Evolutionary conservation across 2,797 vertebrate genomes (phyloP).

Genomic region (Alectoris magna): DNA sequence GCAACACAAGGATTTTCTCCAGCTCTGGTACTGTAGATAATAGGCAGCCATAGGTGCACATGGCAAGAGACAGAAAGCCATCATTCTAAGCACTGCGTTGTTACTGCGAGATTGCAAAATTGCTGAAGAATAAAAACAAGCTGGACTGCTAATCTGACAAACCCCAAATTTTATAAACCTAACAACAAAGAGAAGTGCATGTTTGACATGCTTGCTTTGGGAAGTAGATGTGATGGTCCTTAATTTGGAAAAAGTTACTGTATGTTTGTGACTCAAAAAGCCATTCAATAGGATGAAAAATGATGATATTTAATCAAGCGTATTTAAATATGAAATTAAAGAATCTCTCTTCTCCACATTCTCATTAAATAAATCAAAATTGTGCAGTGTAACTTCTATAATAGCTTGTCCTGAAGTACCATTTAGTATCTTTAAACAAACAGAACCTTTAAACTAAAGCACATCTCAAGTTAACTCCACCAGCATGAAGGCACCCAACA

Average conservation of each 20-base stretch:
- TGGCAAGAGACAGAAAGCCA: background rate
- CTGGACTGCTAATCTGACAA: background rate
- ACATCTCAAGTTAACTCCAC: background rate
- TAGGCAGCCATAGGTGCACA: background rate
- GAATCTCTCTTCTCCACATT: background rate
- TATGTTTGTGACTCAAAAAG: background rate
- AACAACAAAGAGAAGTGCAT: background rate
- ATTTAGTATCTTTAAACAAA: background rate
- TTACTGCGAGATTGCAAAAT: background rate
- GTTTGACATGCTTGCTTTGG: background rate
- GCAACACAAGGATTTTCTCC: background rate
- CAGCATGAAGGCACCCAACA: background rate
- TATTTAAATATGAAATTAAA: conserved; percentile 22
- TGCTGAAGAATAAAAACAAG: background rate
- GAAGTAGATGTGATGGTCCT: background rate
- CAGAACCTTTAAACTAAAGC: background rate
- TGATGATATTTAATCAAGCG: background rate
- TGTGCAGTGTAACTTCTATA: background rate
- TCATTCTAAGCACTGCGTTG: background rate
- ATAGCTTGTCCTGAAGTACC: background rate
- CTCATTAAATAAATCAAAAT: conserved; percentile 4
- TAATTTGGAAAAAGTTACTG: background rate
- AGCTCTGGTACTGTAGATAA: background rate
- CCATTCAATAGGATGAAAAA: background rate
- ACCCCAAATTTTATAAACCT: background rate